These are phyloP conservation scores for Triops longicaudatus DNA, from an alignment of 1,140 invertebrate genomes.

Conservation along the genomic window DNA sequence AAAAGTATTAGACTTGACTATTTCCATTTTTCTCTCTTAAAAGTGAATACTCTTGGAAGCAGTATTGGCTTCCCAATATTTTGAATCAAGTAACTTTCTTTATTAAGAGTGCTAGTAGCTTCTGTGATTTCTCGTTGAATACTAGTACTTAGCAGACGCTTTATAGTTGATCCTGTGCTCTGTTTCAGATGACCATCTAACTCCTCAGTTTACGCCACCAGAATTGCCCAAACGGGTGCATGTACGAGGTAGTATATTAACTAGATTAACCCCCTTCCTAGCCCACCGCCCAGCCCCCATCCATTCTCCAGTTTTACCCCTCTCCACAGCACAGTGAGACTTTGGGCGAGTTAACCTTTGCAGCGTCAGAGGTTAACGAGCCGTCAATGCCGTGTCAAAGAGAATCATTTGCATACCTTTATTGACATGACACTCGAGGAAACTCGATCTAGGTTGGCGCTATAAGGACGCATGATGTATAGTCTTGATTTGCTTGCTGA, in stretches of 20 bases:
- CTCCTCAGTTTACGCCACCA: conserved; percentile 72
- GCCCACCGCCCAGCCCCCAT: neutral
- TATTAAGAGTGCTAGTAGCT: neutral
- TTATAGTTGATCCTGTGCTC: conserved; percentile 19
- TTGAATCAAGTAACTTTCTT: too few relatives aligned
- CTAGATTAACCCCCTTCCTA: neutral
- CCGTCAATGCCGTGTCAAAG: neutral
- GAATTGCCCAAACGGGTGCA: conserved; percentile 94
- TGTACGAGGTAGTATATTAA: conserved; percentile 66
- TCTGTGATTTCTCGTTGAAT: neutral
- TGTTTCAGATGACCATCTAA: conserved; percentile 36
- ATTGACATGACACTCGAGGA: neutral
- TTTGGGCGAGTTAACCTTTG: too few relatives aligned
- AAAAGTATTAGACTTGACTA: too few relatives aligned
- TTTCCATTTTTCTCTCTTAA: too few relatives aligned
- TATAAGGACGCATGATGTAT: neutral
- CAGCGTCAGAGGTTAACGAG: neutral
- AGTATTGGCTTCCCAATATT: too few relatives aligned
- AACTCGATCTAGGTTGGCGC: neutral
- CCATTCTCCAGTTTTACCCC: neutral
- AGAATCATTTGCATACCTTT: neutral
- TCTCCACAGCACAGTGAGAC: neutral
- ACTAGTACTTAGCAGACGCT: neutral
- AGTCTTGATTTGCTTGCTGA: neutral
- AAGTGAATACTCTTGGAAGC: too few relatives aligned